phyloP scores from a whole-genome alignment of 2,888 invertebrate genomes.

The Bembecia ichneumoniformis region DNA sequence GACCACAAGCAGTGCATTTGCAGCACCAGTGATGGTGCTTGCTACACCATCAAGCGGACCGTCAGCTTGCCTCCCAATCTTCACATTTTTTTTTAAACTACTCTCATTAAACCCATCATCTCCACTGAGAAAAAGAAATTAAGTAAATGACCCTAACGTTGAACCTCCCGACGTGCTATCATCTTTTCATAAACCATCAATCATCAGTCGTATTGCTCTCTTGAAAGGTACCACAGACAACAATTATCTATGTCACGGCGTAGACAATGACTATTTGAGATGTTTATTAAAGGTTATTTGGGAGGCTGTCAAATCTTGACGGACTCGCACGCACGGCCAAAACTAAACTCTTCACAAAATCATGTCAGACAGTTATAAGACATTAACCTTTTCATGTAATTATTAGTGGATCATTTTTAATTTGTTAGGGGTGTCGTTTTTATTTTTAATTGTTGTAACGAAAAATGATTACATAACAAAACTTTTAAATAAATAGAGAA shows the following conservation, averaged over 20 bases:
- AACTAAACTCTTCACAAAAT: background rate
- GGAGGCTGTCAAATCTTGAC: background rate
- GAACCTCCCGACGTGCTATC: background rate
- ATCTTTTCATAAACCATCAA: slow-evolving; percentile 3
- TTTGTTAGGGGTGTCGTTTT: background rate
- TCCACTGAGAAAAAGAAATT: too few species aligned
- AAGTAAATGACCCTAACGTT: background rate
- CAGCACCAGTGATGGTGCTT: background rate
- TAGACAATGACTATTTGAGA: background rate
- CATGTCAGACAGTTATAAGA: background rate
- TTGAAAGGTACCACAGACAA: background rate
- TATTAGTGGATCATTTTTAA: background rate
- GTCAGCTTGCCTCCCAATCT: background rate
- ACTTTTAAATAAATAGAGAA: too few species aligned
- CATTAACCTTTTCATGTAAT: background rate
- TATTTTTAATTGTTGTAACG: background rate
- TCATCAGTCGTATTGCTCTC: slow-evolving; percentile 1
- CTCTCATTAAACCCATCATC: too few species aligned
- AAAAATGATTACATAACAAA: too few species aligned
- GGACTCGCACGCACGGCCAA: background rate
- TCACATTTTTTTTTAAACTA: too few species aligned
- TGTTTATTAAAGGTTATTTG: background rate
- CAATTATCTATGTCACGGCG: background rate
- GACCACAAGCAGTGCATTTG: too few species aligned
- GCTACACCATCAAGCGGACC: background rate